Evolutionary conservation across 2,797 vertebrate species (phyloP), one percentile per base, ranked within the genome.

Genomic region (Clarias fuscus): DNA sequence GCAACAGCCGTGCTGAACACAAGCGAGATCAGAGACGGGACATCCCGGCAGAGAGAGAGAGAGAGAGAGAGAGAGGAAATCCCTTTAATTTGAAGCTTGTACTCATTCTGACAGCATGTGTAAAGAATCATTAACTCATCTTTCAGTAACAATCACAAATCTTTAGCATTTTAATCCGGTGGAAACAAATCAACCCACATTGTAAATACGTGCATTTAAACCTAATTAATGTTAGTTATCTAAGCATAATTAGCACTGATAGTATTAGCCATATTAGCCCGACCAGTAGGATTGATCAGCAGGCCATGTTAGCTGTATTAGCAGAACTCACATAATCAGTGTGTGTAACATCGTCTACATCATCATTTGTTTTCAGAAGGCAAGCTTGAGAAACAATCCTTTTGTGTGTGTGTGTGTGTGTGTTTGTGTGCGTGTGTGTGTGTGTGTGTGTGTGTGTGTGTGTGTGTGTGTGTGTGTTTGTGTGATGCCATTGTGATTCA

Each of bases 61-160:
- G 62, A 86, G 78, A 59, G 68, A 76, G 68, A 86, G 82, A 86
- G 64, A 78, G 65, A 58, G 40, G 81, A 84, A 86, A 83, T 85
- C 83, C 79, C 83, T 43, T 5, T 79, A 67, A 18, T 70, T 30
- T 70, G 30, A 70, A 70, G 37, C 68, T 71, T 71, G 68, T 71
- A 71, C 37, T 18, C 8, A 10, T 20, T 71, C 18, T 71, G 68
- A 40, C 33, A 8, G 15, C 4, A 20, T 71, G 30, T 71, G 33
- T 71, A 40, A 71, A 40, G 18, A 40, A 40, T 71, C 33, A 40
- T 22, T 71, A 5, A 33, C 40, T 10, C 22, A 5, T 22, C 33
- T 71, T 40, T 40, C 68, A 71, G 7, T 71, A 40, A 71, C 22
- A 71, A 10, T 37, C 33, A 71, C 33, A 40, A 17, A 1, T 8